These are phyloP conservation scores for Eulemur mongoz DNA, from an alignment of 2,797 vertebrate genomes.

Conservation along the genomic window DNA sequence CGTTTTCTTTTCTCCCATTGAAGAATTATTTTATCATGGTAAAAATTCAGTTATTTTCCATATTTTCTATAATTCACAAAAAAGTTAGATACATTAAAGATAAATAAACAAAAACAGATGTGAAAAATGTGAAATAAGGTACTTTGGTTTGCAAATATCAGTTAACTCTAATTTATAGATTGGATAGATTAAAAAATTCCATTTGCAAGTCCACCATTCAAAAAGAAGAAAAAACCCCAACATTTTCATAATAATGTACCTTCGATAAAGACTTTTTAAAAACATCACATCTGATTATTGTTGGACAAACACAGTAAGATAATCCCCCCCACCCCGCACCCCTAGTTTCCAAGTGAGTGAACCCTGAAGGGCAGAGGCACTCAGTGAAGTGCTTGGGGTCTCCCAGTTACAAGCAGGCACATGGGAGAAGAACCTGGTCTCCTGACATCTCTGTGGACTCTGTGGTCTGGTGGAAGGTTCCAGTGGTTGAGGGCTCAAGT, in stretches of 20 bases:
- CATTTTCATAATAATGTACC: not conserved
- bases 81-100: not conserved
- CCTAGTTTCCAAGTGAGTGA: not conserved
- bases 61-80: not conserved
- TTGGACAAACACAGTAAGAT: not conserved
- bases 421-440: not conserved
- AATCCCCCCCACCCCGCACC: rapidly evolving
- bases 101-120: not conserved
- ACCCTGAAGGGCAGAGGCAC: not conserved
- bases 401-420: not conserved
- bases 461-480: not conserved
- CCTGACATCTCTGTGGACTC: not conserved
- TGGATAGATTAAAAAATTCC: not conserved
- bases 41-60: slow-evolving; percentile 39
- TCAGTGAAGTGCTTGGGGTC: not conserved
- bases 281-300: not conserved
- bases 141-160: not conserved
- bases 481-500: not conserved
- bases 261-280: not conserved
- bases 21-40: not conserved
- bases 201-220: not conserved
- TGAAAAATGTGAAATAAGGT: not conserved
- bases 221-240: slow-evolving; percentile 5
- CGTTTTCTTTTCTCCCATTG: not conserved
- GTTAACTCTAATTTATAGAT: not conserved